Evolutionary conservation across 2,888 invertebrate genomes (phyloP), one percentile per base, ranked within the genome.

Genomic region (Dolomedes plantarius): DNA sequence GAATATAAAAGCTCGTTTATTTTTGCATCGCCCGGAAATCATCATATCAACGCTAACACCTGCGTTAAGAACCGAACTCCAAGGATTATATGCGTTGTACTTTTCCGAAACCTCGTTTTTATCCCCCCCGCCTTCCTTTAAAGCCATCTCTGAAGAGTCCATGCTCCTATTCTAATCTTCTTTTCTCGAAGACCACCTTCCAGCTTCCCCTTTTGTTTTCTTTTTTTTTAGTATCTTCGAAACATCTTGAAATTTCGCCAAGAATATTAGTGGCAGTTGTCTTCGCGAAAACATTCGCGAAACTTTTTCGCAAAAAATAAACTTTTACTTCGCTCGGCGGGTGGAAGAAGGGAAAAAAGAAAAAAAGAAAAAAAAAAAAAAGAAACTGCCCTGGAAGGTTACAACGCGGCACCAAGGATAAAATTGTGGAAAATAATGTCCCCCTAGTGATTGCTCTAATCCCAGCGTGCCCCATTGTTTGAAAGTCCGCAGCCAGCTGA

Each of bases 371-470:
- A 74, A 76, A 41, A 29, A 31, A 65, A 13, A 11, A 6, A 29
- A 41, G 65, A 69, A 56, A 23, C 56, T 56, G 56, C 23, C 19
- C 3, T 3, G 13, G 56, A 56, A 67, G 31, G 67, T 67, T 67
- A 23, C 67, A 19, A n/a, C n/a, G 67, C 50, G 67, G 73, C 46
- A 32, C 68, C 56, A 65, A 28, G 83, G 86, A 79, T 79, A 79
- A 86, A 86, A 86, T 75, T 86, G 86, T 74, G 86, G 86, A 79
- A 79, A 86, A 86, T 86, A 86, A 86, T 86, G 86, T 79, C 74
- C 86, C 86, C 86, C 86, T 69, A 74, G 86, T 79, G 86, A 86
- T 79, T 79, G 86, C 85, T 69, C 62, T 86, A 79, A 86, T 78
- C 86, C 86, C 85, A 39, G 69, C 32, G 86, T 75, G 86, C 86